Conservation (phyloP, 2,888 invertebrate species). For the Barypeithes pellucidus region DNA sequence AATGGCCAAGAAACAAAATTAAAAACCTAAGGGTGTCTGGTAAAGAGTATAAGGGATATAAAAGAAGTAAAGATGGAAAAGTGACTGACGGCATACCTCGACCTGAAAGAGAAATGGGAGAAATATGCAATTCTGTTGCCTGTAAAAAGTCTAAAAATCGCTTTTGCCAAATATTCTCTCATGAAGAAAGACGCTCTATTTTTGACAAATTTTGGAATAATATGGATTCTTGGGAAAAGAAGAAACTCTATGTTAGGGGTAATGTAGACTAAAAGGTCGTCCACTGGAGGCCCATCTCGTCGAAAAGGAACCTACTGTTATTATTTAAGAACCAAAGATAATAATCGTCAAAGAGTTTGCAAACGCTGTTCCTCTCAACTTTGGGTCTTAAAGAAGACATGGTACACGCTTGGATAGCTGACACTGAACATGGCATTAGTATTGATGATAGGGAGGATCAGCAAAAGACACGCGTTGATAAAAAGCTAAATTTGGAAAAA, state of each 20-base stretch:
- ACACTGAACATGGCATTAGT: conserved; percentile 20
- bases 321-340: conserved; percentile 29
- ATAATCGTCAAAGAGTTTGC: conserved; percentile 9
- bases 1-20: conserved; percentile 25
- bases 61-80: conserved; percentile 23
- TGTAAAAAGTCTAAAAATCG: conserved; percentile 19
- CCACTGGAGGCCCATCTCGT: conserved; percentile 18
- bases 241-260: conserved; percentile 24
- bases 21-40: conserved; percentile 15
- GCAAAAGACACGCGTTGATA: conserved; percentile 4
- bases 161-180: conserved; percentile 25
- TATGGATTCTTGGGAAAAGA: conserved; percentile 5
- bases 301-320: conserved; percentile 21
- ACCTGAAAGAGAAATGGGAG: conserved; percentile 22
- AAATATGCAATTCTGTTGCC: conserved; percentile 10
- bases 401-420: conserved; percentile 16
- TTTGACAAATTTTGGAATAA: background rate
- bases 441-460: background rate
- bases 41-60: conserved; percentile 23
- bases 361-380: conserved; percentile 9
- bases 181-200: conserved; percentile 12
- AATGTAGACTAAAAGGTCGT: conserved; percentile 18
- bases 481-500: conserved; percentile 4
- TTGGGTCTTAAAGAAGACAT: conserved; percentile 8
- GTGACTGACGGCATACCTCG: conserved; percentile 19